phyloP scores from a whole-genome alignment of 2,888 invertebrate species.

The Phasia obesa region DNA sequence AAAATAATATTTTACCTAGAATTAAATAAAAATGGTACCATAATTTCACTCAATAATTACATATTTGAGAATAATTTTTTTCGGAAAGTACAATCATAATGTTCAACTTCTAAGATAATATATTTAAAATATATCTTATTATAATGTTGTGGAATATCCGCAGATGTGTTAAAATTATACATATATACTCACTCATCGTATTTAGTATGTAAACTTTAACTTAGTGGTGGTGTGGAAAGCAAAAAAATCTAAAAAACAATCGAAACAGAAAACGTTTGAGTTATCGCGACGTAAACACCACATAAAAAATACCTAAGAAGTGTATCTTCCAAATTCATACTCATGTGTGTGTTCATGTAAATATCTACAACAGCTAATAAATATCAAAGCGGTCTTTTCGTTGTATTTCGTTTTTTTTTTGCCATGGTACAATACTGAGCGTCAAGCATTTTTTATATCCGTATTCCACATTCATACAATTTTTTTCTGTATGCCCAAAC shows the following conservation, averaged over 20 bases:
- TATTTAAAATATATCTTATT: too few species aligned
- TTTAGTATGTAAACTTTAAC: neutral
- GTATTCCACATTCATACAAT: constrained; percentile 52
- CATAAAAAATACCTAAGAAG: constrained; percentile 36
- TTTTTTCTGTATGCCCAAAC: constrained; percentile 40
- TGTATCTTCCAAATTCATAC: constrained; percentile 29
- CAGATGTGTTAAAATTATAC: neutral
- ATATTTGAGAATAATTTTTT: too few species aligned
- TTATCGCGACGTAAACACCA: constrained; percentile 66
- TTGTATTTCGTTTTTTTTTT: constrained; percentile 33
- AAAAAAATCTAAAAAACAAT: constrained; percentile 18
- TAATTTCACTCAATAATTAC: too few species aligned
- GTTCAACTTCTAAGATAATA: too few species aligned
- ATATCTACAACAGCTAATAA: constrained; percentile 50
- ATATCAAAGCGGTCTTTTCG: constrained; percentile 65
- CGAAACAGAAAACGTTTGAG: constrained; percentile 37
- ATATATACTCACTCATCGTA: neutral
- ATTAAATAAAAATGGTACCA: too few species aligned
- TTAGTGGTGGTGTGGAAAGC: too few species aligned
- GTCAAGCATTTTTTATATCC: constrained; percentile 56
- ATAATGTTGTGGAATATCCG: neutral
- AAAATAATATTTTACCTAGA: too few species aligned
- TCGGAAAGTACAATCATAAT: too few species aligned
- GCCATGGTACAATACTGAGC: constrained; percentile 42
- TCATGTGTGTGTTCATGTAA: neutral